Evolutionary conservation across 2,888 invertebrate genomes (phyloP).

Genomic region (Chalcis sispes): DNA sequence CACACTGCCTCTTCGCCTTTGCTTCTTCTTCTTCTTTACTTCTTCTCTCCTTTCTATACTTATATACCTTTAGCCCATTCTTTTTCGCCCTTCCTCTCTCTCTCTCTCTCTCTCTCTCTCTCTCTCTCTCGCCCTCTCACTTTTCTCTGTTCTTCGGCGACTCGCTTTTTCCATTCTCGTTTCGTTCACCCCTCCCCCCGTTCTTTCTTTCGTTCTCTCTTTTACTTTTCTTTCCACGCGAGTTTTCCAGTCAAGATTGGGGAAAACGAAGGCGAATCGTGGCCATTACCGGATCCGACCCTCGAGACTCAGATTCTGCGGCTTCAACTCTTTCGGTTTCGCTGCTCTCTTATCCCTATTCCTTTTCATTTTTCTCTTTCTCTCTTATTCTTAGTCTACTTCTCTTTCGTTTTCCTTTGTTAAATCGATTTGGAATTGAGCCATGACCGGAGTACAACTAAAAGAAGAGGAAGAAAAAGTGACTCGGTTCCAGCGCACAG

Average conservation of each 20-base stretch:
- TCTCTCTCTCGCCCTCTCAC: background rate
- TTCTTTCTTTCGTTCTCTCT: background rate
- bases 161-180: background rate
- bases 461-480: conserved; percentile 15
- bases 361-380: conserved; percentile 11
- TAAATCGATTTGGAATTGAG: conserved; percentile 55
- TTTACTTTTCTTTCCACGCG: conserved; percentile 13
- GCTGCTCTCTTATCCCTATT: background rate
- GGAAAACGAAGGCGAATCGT: conserved; percentile 39
- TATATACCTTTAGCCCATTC: too few species aligned
- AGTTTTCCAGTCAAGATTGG: conserved; percentile 47
- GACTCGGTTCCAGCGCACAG: conserved; percentile 3
- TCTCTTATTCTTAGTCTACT: conserved; percentile 9
- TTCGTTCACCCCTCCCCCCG: background rate
- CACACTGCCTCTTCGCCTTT: conserved; percentile 54
- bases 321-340: conserved; percentile 48
- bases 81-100: background rate
- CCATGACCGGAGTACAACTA: conserved; percentile 36
- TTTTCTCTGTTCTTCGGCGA: conserved; percentile 3
- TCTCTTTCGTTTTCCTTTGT: conserved; percentile 31
- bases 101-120: background rate
- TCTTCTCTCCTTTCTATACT: conserved; percentile 27
- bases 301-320: conserved; percentile 49
- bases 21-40: conserved; percentile 52
- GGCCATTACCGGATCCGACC: conserved; percentile 53